Percentiles rank a stretch among this genome's conserved stretches.
phyloP scores from a whole-genome alignment of 2,888 invertebrate species.

The Arctia plantaginis region DNA sequence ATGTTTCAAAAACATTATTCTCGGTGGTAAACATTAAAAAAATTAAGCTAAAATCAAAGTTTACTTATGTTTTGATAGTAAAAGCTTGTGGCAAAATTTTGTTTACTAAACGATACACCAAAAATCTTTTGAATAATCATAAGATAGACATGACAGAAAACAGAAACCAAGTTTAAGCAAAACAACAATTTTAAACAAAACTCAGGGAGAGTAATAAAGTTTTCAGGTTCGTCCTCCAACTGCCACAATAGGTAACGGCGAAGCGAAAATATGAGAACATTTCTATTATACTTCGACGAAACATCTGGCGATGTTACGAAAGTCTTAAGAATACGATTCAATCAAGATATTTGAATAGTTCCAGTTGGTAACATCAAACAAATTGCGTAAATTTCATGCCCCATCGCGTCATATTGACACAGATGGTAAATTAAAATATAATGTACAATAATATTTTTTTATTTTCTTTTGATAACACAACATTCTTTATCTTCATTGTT shows the following conservation, averaged over 20 bases:
- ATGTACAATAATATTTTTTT: background rate
- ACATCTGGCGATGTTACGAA: slow-evolving; percentile 30
- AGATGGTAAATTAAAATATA: slow-evolving; percentile 10
- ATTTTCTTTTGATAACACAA: too few species aligned
- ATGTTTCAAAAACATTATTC: background rate
- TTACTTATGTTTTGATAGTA: background rate
- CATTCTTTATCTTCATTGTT: too few species aligned
- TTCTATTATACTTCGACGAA: slow-evolving; percentile 18
- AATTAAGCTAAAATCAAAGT: background rate
- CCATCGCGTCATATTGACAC: background rate
- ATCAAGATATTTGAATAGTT: slow-evolving; percentile 31
- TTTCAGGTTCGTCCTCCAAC: slow-evolving; percentile 11
- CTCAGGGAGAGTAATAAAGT: slow-evolving; percentile 8
- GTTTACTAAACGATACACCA: background rate
- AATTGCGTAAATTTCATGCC: slow-evolving; percentile 30
- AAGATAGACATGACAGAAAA: slow-evolving; percentile 12
- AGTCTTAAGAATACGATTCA: slow-evolving; percentile 25
- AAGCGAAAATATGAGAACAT: slow-evolving; percentile 21
- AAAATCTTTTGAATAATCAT: background rate
- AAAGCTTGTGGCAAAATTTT: background rate
- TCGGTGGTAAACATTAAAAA: background rate
- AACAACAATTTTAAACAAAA: slow-evolving; percentile 25
- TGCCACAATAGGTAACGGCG: slow-evolving; percentile 10
- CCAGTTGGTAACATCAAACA: slow-evolving; percentile 19
- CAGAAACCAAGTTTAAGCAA: slow-evolving; percentile 15